Evolutionary conservation across 2,797 vertebrate genomes (phyloP).

Genomic region (Acrocephalus scirpaceus): DNA sequence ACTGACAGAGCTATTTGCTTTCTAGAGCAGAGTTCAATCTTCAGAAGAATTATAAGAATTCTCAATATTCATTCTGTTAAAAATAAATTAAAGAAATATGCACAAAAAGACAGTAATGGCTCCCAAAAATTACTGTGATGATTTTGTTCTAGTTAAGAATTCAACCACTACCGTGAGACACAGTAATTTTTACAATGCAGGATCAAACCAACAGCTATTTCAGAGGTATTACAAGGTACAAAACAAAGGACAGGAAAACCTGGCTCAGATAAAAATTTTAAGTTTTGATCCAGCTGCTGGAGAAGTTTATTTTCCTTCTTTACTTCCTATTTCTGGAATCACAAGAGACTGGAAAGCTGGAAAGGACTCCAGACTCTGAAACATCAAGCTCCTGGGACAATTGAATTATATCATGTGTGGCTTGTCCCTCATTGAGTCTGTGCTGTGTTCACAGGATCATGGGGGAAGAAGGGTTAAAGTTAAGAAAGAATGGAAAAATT

Average conservation of each 20-base stretch:
- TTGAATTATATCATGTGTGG: neutral
- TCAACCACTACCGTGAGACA: neutral
- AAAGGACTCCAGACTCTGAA: neutral
- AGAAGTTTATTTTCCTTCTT: neutral
- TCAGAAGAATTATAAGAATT: neutral
- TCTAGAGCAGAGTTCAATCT: neutral
- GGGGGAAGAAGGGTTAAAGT: neutral
- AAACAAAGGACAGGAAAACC: neutral
- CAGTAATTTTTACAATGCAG: neutral
- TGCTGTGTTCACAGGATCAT: fast-evolving
- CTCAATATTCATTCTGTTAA: neutral
- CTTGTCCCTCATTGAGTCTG: neutral
- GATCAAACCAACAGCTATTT: neutral
- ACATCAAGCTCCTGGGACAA: neutral
- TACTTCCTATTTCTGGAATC: neutral
- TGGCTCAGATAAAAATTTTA: neutral
- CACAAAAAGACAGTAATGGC: neutral
- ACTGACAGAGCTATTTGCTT: neutral
- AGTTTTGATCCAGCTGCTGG: neutral
- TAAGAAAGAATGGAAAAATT: neutral
- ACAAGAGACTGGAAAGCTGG: neutral
- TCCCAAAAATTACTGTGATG: neutral
- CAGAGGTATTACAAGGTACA: neutral
- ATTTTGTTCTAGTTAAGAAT: neutral
- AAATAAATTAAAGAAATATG: neutral